Evolutionary conservation across 1,140 invertebrate species (phyloP).

Genomic region (Brachionus calyciflorus): DNA sequence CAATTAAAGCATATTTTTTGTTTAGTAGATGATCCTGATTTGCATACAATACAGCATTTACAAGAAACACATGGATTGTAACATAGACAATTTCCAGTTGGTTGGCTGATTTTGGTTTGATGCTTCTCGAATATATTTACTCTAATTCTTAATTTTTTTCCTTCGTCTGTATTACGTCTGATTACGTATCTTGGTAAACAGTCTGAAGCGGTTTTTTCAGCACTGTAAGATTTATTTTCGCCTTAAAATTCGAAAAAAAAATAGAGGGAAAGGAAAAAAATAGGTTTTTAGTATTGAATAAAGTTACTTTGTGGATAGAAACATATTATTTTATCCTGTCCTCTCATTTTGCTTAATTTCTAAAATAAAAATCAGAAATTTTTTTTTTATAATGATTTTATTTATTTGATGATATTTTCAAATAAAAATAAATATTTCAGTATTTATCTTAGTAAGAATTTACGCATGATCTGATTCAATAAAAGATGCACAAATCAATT

Average conservation of each 20-base stretch:
- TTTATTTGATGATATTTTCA: neutral
- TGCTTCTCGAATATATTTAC: constrained; percentile 14
- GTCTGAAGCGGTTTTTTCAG: neutral
- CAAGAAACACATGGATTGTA: constrained; percentile 1
- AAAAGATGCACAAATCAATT: no score
- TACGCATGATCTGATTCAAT: no score
- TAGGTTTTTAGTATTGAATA: neutral
- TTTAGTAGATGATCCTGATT: neutral
- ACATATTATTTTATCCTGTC: constrained; percentile 30
- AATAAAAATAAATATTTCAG: no score
- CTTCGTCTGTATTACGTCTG: constrained; percentile 6
- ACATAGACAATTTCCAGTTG: neutral
- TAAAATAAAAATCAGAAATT: neutral
- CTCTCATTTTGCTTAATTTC: constrained; percentile 11
- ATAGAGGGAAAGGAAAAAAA: neutral
- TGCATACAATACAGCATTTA: neutral
- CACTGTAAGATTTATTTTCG: neutral
- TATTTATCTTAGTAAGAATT: no score
- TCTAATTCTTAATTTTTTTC: neutral
- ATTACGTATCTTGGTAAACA: constrained; percentile 8
- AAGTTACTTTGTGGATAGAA: constrained; percentile 24
- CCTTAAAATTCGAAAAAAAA: neutral
- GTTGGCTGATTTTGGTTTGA: neutral
- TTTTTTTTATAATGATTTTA: neutral
- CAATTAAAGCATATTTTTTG: neutral